phyloP scores from a whole-genome alignment of 2,113 vertebrate species.

The Herpetotheres cachinnans region DNA sequence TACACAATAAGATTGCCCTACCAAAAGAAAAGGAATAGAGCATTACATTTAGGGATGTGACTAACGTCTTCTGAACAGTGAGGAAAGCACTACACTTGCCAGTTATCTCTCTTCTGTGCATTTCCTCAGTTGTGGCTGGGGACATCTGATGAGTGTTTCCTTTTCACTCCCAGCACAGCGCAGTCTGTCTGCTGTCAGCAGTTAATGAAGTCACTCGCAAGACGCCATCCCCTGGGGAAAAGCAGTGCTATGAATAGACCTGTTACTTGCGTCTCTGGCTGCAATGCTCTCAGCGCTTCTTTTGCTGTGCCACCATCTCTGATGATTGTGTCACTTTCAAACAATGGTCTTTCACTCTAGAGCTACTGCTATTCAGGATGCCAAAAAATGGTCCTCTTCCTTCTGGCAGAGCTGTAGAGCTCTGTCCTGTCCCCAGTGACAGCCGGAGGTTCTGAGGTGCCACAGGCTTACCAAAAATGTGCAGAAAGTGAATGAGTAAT shows the following conservation, averaged over 20 bases:
- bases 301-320: background rate
- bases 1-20: background rate
- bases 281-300: background rate
- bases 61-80: background rate
- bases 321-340: background rate
- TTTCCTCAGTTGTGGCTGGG: constrained; percentile 53
- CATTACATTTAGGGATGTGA: background rate
- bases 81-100: constrained; percentile 17
- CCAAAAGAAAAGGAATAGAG: background rate
- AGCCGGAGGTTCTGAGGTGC: background rate
- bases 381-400: background rate
- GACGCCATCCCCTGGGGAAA: constrained; percentile 48
- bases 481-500: background rate
- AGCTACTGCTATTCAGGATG: background rate
- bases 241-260: constrained; percentile 35
- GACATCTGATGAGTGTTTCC: constrained; percentile 56
- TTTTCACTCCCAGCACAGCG: background rate
- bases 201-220: constrained; percentile 43
- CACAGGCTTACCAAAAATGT: background rate
- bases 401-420: background rate
- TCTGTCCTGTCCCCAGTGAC: background rate
- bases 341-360: background rate
- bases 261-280: background rate
- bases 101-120: constrained; percentile 23
- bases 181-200: constrained; percentile 64